Evolutionary conservation across 2,888 invertebrate genomes (phyloP), one percentile per base, ranked within the genome.

Genomic region (Tanytarsus gracilentus): DNA sequence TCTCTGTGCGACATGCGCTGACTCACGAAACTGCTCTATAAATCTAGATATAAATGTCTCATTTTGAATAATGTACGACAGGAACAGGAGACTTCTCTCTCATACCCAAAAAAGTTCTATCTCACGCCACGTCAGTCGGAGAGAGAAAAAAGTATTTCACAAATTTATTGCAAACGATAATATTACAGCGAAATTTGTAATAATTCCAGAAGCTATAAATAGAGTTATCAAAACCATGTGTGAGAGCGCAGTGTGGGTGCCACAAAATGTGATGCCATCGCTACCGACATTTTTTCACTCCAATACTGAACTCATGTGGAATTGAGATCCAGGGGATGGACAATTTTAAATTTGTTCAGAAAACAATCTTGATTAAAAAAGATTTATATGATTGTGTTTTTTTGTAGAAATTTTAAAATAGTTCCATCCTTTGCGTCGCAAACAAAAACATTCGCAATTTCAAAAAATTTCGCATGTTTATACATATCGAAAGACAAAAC

Each of bases 151-250:
- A n/a, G n/a, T 21, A 14, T 21, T 18, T 36, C 25, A 7, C 16
- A 55, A 33, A 55, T 55, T 55, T 55, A 55, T 55, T n/a, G 55
- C 40, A 26, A 55, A 16, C 30, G 55, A 33, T 40, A 26, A 33
- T 18, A 21, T 53, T 36, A 55, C 26, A 16, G 14, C n/a, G 55
- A 55, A 33, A 18, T 55, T 55, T 33, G 55, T 55, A 55, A 55
- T 55, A 55, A 39, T 55, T 55, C 55, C 55, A 39, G 55, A 16
- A 39, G 55, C 55, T 55, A 55, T 55, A 55, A 55, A 55, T 55
- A 55, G 55, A 55, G 55, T 55, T 55, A 55, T 55, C 55, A 55
- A 33, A 55, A 14, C 40, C 39, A 39, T 39, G 25, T 55, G 53
- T 53, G 53, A 23, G 53, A 16, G 26, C 36, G 53, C 11, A 3